These are phyloP conservation scores for Meandrusa payeni DNA, from an alignment of 2,888 invertebrate genomes.

Conservation along the genomic window DNA sequence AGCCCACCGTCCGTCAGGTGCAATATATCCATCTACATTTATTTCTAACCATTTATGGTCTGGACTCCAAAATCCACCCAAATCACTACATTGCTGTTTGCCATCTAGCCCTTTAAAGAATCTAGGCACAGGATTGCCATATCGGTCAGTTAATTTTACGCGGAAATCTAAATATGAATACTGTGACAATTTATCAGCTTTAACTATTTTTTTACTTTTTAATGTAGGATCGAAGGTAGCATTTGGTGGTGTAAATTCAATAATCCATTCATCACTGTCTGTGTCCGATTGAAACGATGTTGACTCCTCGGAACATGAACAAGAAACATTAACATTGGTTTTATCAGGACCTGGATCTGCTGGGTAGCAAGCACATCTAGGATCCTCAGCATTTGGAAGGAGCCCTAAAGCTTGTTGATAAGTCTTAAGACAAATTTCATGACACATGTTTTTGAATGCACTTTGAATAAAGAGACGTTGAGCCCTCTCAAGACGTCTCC, in stretches of 20 bases:
- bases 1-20: constrained; percentile 64
- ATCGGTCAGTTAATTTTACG: constrained; percentile 59
- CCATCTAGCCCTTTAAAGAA: constrained; percentile 69
- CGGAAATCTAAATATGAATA: constrained; percentile 65
- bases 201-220: constrained; percentile 50
- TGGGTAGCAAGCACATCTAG: constrained; percentile 60
- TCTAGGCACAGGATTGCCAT: constrained; percentile 63
- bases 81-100: constrained; percentile 66
- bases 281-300: constrained; percentile 54
- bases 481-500: constrained; percentile 58
- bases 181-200: constrained; percentile 48
- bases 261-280: constrained; percentile 69
- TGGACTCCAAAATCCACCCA: constrained; percentile 69
- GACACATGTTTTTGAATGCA: constrained; percentile 64
- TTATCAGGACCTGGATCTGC: constrained; percentile 46
- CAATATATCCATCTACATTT: constrained; percentile 63
- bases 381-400: constrained; percentile 57
- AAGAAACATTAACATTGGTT: constrained; percentile 52
- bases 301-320: constrained; percentile 63
- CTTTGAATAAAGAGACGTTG: constrained; percentile 65
- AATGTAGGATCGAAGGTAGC: constrained; percentile 56
- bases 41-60: constrained; percentile 65
- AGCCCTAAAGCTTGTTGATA: constrained; percentile 69
- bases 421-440: constrained; percentile 68
- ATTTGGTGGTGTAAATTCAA: constrained; percentile 72